These are phyloP conservation scores for Protophormia terraenovae DNA, from an alignment of 2,888 invertebrate species.

Conservation along the genomic window DNA sequence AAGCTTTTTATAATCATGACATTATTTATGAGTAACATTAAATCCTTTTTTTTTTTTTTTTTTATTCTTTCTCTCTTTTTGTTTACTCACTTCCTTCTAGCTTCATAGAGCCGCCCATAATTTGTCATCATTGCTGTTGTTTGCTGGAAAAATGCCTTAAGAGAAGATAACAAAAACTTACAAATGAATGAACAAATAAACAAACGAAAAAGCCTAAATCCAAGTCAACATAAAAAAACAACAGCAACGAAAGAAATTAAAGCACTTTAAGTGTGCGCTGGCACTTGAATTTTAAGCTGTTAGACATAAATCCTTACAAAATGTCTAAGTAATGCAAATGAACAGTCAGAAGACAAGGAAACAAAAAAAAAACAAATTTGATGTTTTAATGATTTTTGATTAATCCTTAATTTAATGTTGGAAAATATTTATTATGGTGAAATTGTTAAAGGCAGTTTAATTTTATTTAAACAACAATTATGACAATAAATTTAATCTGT, in stretches of 20 bases:
- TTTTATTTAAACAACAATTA: not conserved
- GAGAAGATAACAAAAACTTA: constrained; percentile 12
- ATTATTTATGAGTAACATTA: constrained; percentile 52
- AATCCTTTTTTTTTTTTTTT: constrained; percentile 21
- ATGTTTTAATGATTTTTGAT: constrained; percentile 10
- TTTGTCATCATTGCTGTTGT: constrained; percentile 1
- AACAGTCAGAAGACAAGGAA: not conserved
- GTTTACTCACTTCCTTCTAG: not conserved
- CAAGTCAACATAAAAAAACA: constrained; percentile 7
- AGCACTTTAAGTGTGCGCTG: not conserved
- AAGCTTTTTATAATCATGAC: constrained; percentile 20
- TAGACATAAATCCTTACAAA: constrained; percentile 5
- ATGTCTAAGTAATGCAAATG: not conserved
- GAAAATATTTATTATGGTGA: not conserved
- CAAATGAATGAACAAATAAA: not conserved
- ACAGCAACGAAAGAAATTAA: no score
- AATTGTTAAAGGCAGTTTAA: not conserved
- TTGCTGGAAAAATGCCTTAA: constrained; percentile 13
- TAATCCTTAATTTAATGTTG: not conserved
- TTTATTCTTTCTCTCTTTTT: not conserved
- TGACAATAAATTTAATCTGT: not conserved
- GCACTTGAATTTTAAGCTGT: not conserved
- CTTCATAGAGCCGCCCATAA: not conserved
- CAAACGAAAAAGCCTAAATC: not conserved
- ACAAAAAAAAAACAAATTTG: not conserved